Evolutionary conservation across 2,888 invertebrate genomes (phyloP).

Genomic region (Drosophila conformis): DNA sequence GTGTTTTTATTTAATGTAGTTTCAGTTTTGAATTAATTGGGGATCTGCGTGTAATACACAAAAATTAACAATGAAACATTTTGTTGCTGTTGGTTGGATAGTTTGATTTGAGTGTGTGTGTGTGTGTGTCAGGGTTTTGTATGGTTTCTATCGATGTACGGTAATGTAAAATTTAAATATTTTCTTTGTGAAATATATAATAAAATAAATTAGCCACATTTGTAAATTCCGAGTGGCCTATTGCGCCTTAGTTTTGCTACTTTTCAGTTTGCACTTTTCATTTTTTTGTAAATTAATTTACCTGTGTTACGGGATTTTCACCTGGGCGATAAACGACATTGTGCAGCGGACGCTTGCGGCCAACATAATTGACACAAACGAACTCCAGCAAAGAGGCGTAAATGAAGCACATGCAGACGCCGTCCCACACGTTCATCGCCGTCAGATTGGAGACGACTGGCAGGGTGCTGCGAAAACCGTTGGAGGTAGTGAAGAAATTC

Average conservation of each 20-base stretch:
- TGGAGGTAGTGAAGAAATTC: constrained; percentile 98
- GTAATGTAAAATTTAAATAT: constrained; percentile 46
- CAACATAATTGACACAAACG: constrained; percentile 97
- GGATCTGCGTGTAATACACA: neutral
- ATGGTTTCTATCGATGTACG: constrained; percentile 35
- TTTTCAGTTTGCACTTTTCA: constrained; percentile 1
- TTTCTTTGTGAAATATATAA: neutral
- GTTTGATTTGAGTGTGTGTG: neutral
- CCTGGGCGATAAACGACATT: constrained; percentile 95
- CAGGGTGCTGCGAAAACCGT: constrained; percentile 95
- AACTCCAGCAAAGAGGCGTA: constrained; percentile 97
- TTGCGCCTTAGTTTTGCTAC: constrained; percentile 2
- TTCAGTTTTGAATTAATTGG: neutral
- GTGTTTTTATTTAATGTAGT: neutral
- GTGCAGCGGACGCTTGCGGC: constrained; percentile 94
- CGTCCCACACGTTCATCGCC: constrained; percentile 99
- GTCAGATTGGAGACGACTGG: constrained; percentile 97
- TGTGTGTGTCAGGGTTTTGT: neutral
- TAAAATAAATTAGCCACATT: constrained; percentile 31
- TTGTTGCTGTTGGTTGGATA: neutral
- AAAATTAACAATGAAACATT: neutral
- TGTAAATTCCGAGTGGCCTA: constrained; percentile 4
- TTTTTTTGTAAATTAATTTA: constrained; percentile 84
- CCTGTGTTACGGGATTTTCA: constrained; percentile 96
- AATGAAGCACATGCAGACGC: constrained; percentile 98